Conservation (phyloP, 2,113 vertebrate genomes). For the Zosterops lateralis region DNA sequence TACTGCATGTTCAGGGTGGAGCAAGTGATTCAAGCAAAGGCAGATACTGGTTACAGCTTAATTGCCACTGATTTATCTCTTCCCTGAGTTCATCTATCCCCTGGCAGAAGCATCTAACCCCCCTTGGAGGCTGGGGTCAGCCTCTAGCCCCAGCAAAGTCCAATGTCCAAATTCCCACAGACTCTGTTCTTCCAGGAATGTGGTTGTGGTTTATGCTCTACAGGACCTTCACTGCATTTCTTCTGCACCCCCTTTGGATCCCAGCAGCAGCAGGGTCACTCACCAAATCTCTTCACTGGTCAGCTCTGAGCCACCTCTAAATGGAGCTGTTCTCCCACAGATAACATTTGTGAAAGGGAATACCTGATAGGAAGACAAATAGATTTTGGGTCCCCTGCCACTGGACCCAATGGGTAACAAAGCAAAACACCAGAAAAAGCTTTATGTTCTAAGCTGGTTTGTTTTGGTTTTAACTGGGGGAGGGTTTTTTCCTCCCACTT, state of each 20-base stretch:
- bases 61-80: neutral
- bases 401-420: neutral
- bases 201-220: neutral
- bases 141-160: neutral
- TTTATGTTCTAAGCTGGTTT: neutral
- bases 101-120: neutral
- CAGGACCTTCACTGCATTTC: neutral
- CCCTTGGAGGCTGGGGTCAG: neutral
- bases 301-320: neutral
- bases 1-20: constrained; percentile 58
- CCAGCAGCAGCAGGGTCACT: neutral
- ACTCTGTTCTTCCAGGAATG: neutral
- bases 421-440: neutral
- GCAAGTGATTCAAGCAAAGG: constrained; percentile 55
- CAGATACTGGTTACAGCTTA: constrained; percentile 52
- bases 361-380: fast-evolving
- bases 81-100: neutral
- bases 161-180: constrained; percentile 7
- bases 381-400: neutral
- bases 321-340: neutral
- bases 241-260: neutral
- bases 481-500: neutral
- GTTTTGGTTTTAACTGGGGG: neutral
- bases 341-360: neutral
- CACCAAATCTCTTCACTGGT: neutral